A percentile compares a stretch with the other conserved stretches of the same genome.
Evolutionary conservation across 2,113 vertebrate species (phyloP).

Genomic region (Sus scrofa): T2T-Sscrofa CM000830.6:87115001-87115500

Average conservation of each 20-base stretch:
- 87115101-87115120: slow-evolving; percentile 7
- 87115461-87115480: neutral
- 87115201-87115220: neutral
- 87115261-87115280: neutral
- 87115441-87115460: neutral
- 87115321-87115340: neutral
- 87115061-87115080: neutral
- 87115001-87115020: neutral
- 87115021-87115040: slow-evolving; percentile 1
- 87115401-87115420: neutral
- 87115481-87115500: neutral
- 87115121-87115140: neutral
- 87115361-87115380: neutral
- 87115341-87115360: neutral
- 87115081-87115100: neutral
- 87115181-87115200: slow-evolving; percentile 3
- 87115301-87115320: neutral
- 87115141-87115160: neutral
- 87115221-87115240: neutral
- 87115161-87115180: slow-evolving; percentile 14
- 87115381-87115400: neutral
- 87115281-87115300: neutral
- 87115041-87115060: neutral
- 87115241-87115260: neutral
- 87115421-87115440: neutral